phyloP scores from a whole-genome alignment of 2,113 vertebrate species.

The Ictalurus punctatus region DNA sequence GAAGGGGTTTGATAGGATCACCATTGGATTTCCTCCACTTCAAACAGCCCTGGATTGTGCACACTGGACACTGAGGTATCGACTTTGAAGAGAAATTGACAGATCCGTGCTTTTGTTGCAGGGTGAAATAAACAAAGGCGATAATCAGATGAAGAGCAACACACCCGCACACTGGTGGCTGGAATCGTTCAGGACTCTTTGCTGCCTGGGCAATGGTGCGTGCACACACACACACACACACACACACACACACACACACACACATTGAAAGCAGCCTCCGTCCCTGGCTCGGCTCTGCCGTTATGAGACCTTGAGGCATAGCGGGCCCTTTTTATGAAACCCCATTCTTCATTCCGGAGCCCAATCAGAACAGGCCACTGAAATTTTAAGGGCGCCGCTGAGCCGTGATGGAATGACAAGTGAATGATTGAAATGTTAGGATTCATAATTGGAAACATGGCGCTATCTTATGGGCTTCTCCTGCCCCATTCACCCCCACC shows the following conservation, averaged over 20 bases:
- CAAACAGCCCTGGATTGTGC: constrained; percentile 14
- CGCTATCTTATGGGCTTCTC: constrained; percentile 41
- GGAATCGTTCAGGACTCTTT: not conserved
- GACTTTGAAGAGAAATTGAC: constrained; percentile 49
- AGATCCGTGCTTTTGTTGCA: constrained; percentile 39
- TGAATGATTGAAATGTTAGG: constrained; percentile 52
- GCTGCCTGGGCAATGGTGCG: not conserved
- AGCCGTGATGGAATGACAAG: constrained; percentile 51
- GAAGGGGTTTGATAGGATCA: constrained; percentile 57
- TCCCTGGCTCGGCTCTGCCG: constrained; percentile 15
- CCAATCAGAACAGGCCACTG: constrained; percentile 40
- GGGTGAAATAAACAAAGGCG: constrained; percentile 38
- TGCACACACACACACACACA: not conserved
- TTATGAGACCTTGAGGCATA: constrained; percentile 46
- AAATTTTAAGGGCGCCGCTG: constrained; percentile 42
- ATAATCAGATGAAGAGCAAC: constrained; percentile 24
- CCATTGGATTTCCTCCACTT: constrained; percentile 54
- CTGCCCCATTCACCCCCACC: not conserved
- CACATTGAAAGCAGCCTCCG: not conserved
- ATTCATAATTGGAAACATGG: constrained; percentile 52
- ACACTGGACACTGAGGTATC: constrained; percentile 25
- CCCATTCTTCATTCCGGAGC: constrained; percentile 43
- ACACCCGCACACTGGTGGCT: not conserved
- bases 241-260: not conserved
- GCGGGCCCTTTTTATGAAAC: constrained; percentile 37